Evolutionary conservation across 1,140 invertebrate genomes (phyloP).

Genomic region (Tetramorium alpestre): DNA sequence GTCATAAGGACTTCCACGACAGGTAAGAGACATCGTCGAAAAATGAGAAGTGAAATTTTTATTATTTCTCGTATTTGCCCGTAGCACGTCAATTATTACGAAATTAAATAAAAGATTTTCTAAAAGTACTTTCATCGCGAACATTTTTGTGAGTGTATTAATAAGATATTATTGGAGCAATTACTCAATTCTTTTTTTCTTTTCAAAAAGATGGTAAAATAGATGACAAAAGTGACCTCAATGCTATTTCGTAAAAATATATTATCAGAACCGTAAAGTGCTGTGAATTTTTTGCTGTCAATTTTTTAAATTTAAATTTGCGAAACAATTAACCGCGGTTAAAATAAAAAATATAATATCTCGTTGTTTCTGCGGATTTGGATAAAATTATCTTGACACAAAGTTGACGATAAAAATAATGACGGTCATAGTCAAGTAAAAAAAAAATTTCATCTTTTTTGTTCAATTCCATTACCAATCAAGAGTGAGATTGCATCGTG

Average conservation of each 20-base stretch:
- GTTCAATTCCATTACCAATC: neutral
- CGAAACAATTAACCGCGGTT: neutral
- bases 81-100: neutral
- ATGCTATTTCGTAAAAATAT: neutral
- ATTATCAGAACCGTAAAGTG: neutral
- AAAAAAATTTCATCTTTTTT: neutral
- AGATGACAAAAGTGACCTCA: neutral
- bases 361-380: neutral
- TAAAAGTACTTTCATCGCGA: neutral
- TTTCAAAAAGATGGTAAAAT: neutral
- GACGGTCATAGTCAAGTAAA: neutral
- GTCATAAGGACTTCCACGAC: slow-evolving; percentile 87
- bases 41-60: slow-evolving; percentile 20
- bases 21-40: slow-evolving; percentile 54
- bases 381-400: neutral
- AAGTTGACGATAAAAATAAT: neutral
- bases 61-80: neutral
- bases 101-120: neutral
- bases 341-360: neutral
- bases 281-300: neutral
- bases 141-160: neutral
- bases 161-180: neutral
- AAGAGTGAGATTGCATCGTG: neutral
- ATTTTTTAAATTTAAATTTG: neutral
- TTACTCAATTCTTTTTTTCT: neutral